Evolutionary conservation across 2,797 vertebrate species (phyloP).

Genomic region (Mus minutoides): DNA sequence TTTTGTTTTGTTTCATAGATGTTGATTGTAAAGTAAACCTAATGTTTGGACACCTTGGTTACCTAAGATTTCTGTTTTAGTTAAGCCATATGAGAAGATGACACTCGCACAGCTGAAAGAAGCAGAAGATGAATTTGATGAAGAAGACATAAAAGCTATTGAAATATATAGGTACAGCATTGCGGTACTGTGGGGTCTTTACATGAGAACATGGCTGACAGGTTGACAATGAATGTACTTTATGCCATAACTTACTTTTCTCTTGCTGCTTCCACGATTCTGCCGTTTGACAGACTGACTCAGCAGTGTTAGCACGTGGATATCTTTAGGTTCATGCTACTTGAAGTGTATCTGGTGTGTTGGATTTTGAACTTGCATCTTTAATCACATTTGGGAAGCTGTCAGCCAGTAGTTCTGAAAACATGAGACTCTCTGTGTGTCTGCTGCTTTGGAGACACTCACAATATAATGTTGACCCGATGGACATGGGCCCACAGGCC

Average conservation of each 20-base stretch:
- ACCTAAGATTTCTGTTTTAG: conserved; percentile 72
- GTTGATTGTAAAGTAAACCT: conserved; percentile 47
- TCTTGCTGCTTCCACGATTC: background rate
- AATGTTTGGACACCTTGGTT: conserved; percentile 14
- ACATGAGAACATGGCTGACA: background rate
- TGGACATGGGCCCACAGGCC: background rate
- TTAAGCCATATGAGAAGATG: conserved; percentile 85
- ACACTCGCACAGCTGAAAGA: conserved; percentile 82
- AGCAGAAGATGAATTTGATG: conserved; percentile 85
- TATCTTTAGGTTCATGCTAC: background rate
- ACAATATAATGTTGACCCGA: background rate
- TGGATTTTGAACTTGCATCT: background rate
- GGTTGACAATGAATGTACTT: background rate
- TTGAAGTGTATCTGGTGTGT: background rate
- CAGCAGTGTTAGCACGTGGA: background rate
- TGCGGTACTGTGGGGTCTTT: background rate
- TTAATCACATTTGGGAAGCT: background rate
- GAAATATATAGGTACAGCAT: conserved; percentile 83
- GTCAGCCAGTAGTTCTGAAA: conserved; percentile 28
- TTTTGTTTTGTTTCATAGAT: conserved; percentile 10
- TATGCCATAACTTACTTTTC: background rate
- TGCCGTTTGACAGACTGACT: background rate
- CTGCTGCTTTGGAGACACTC: background rate
- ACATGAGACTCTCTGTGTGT: background rate
- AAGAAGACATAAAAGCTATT: conserved; percentile 85